Conservation (phyloP, 35 echinoderm and acorn worm genomes). For the Lytechinus variegatus region DNA sequence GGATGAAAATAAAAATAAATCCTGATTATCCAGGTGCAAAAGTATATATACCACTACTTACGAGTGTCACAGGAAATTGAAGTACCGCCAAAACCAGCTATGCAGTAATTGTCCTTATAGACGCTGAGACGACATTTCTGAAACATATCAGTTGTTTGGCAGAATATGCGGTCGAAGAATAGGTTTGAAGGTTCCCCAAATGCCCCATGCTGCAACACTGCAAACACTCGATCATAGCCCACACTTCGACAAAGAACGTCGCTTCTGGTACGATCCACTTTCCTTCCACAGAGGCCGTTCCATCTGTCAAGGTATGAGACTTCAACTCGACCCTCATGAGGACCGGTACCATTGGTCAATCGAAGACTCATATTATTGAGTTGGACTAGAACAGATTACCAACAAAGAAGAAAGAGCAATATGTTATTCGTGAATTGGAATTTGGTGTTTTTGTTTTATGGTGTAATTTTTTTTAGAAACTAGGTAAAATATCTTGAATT, state of each 20-base stretch:
- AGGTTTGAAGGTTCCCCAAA: neutral
- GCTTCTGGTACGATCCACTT: neutral
- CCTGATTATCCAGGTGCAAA: too few species aligned
- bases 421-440: too few species aligned
- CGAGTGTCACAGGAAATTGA: neutral
- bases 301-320: neutral
- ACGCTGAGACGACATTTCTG: neutral
- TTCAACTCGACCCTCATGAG: conserved; percentile 30
- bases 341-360: neutral
- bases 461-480: too few species aligned
- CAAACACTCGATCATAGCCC: conserved; percentile 5
- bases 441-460: too few species aligned
- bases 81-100: neutral
- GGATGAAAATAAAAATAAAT: too few species aligned
- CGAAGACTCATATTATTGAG: neutral
- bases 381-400: too few species aligned
- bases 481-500: too few species aligned
- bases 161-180: neutral
- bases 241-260: conserved; percentile 16
- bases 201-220: neutral
- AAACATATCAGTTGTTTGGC: neutral
- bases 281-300: neutral
- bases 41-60: neutral
- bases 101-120: neutral
- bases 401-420: too few species aligned